Evolutionary conservation across 1,140 invertebrate species (phyloP), one percentile per base, ranked within the genome.

Genomic region (Idris sp.): DNA sequence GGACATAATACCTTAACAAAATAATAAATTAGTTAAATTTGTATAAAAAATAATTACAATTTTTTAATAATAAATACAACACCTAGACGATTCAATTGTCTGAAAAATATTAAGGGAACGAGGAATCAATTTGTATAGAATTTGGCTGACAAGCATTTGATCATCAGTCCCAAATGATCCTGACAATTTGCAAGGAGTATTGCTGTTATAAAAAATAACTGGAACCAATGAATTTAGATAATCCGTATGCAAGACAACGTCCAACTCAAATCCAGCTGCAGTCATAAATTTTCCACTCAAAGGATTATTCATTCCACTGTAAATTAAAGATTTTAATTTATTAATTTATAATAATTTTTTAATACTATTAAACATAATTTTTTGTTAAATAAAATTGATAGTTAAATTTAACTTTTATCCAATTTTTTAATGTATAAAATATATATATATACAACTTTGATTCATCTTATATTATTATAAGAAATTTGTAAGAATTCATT

Each of bases 81-180:
- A 87, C 86, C 86, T 83, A 14, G 85, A 79, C 54, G 80, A 80
- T 77, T 87, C 86, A 38, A 87, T 75, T 8, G 82, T 78, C 13
- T 78, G 43, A 14, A 84, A 86, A 64, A 86, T 64, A 31, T 85
- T 85, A 26, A 85, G 53, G 2, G 65, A 69, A 3, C 80, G 80
- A 14, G 81, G 40, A 38, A 87, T 69, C 18, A 86, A 76, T 77
- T 81, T 83, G n/a, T 84, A 85, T 8, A 87, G 49, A 13, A 86
- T 76, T 80, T 87, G 79, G 8, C 75, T 78, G 31, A 76, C 76
- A 7, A 86, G 65, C 2, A 75, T 77, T 41, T 77, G 48, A 76
- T 87, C 84, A 26, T 87, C 84, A 1, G 78, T 62, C 36, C 83
- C 81, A 58, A 86, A 80, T 3, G 79, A 74, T 43, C 84, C 84